Conservation (phyloP, 1,140 invertebrate species). For the Conopomorpha cramerella region DNA sequence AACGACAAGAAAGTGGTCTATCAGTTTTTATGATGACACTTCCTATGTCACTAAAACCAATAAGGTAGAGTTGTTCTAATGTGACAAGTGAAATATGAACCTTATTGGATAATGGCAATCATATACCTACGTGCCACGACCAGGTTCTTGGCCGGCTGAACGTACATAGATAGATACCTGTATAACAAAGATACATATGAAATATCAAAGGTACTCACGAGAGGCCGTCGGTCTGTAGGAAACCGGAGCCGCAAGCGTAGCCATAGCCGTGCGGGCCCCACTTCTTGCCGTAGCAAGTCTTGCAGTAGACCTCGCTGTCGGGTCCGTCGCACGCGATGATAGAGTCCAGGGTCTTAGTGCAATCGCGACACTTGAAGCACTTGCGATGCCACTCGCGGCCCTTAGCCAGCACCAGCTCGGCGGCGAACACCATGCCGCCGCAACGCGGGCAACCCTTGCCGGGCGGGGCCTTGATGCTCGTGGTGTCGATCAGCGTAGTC, state of each 20-base stretch:
- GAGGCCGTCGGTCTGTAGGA: slow-evolving; percentile 86
- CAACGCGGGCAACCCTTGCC: slow-evolving; percentile 89
- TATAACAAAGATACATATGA: slow-evolving; percentile 3
- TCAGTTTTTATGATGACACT: too few relatives aligned
- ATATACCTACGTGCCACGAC: too few relatives aligned
- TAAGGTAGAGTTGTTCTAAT: too few relatives aligned
- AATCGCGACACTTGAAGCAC: slow-evolving; percentile 96
- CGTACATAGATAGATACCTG: too few relatives aligned
- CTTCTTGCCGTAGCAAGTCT: slow-evolving; percentile 88
- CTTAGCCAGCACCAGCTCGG: slow-evolving; percentile 86
- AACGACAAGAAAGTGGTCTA: too few relatives aligned
- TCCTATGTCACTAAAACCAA: too few relatives aligned
- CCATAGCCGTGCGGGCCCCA: slow-evolving; percentile 95
- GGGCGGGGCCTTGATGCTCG: slow-evolving; percentile 76
- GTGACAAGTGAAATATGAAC: too few relatives aligned
- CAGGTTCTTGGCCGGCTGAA: too few relatives aligned
- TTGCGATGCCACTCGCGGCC: slow-evolving; percentile 95
- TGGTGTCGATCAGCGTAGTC: slow-evolving; percentile 78
- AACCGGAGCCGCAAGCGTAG: slow-evolving; percentile 92
- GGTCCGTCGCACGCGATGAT: slow-evolving; percentile 92
- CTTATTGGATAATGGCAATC: too few relatives aligned
- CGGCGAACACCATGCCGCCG: slow-evolving; percentile 87
- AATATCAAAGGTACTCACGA: slow-evolving; percentile 66
- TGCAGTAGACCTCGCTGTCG: slow-evolving; percentile 90
- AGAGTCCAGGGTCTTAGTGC: slow-evolving; percentile 89